phyloP scores from a whole-genome alignment of 37 sponge, comb jelly and placozoan species.

The Axinella damicornis region DNA sequence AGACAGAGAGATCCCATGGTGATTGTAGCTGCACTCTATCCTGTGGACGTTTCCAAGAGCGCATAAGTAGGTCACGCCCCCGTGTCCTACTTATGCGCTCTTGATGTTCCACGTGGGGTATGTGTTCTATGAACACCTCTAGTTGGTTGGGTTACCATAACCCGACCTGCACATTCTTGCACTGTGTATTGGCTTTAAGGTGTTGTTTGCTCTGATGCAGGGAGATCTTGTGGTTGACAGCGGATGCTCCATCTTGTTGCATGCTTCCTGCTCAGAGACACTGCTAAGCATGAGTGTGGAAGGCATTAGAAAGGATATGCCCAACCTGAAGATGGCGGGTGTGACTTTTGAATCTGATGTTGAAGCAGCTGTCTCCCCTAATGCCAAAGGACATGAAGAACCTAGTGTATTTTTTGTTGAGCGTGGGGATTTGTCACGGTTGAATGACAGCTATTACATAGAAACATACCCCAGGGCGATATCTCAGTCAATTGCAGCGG shows the following conservation, averaged over 20 bases:
- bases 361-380: too few species aligned
- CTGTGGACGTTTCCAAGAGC: too few species aligned
- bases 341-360: background rate
- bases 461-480: conserved; percentile 27
- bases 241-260: conserved; percentile 47
- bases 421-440: conserved; percentile 39
- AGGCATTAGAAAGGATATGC: background rate
- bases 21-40: too few species aligned
- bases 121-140: too few species aligned
- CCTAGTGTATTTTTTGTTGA: conserved; percentile 23
- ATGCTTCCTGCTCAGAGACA: conserved; percentile 59
- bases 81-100: too few species aligned
- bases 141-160: too few species aligned
- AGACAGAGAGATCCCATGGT: too few species aligned
- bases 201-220: background rate
- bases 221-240: background rate
- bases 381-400: conserved; percentile 7
- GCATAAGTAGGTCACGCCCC: too few species aligned
- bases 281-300: conserved; percentile 35
- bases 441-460: conserved; percentile 54
- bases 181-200: too few species aligned
- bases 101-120: too few species aligned
- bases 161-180: too few species aligned
- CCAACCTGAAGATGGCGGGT: background rate
- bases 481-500: background rate